These are phyloP conservation scores for Pelecanoides urinatrix DNA, from an alignment of 2,113 vertebrate species.

Conservation along the genomic window DNA sequence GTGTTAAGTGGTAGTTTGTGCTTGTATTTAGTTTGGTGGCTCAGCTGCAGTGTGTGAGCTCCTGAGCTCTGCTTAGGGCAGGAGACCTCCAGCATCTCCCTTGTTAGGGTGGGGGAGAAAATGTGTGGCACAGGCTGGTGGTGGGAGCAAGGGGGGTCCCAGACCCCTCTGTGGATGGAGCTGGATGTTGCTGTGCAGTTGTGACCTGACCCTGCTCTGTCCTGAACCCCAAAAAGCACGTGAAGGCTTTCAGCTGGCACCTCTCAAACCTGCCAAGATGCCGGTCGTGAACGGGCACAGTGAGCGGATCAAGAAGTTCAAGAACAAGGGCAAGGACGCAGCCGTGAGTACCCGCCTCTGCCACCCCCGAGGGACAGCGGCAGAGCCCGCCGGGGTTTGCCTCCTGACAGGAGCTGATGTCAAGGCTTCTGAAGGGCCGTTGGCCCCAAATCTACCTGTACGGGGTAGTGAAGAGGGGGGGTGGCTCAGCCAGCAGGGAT, in stretches of 20 bases:
- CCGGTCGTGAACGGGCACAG: constrained; percentile 13
- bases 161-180: not conserved
- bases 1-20: not conserved
- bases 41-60: not conserved
- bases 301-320: constrained; percentile 79
- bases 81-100: not conserved
- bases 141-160: not conserved
- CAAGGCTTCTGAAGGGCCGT: not conserved
- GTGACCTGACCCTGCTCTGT: not conserved
- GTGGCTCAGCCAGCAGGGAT: not conserved
- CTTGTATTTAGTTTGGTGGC: not conserved
- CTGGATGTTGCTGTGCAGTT: not conserved
- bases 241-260: not conserved
- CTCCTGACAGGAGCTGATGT: not conserved
- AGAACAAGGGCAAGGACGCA: constrained; percentile 85
- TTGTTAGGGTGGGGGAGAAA: not conserved
- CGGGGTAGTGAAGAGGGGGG: no score
- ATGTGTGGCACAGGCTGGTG: not conserved
- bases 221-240: not conserved
- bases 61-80: not conserved
- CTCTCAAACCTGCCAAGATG: constrained; percentile 65
- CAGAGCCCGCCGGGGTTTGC: not conserved
- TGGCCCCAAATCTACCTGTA: no score
- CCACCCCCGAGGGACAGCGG: accelerated
- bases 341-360: constrained; percentile 70